Percentiles rank a stretch among this genome's conserved stretches.
These are phyloP conservation scores for Heliconius congener DNA, from an alignment of 1,140 invertebrate genomes.

Conservation along the genomic window DNA sequence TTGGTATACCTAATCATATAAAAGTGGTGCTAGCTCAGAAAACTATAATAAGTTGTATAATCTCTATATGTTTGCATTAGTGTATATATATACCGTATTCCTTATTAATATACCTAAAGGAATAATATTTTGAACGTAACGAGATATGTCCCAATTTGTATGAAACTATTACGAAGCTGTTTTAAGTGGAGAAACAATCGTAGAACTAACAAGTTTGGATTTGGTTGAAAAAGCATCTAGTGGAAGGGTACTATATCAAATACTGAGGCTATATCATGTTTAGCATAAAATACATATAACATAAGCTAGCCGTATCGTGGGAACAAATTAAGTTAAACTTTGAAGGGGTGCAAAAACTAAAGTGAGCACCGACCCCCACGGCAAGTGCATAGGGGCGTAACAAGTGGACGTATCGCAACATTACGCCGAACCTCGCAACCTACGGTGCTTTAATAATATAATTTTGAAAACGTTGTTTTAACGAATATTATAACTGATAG, in stretches of 20 bases:
- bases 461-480: neutral
- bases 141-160: neutral
- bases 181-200: neutral
- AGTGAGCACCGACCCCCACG: conserved; percentile 61
- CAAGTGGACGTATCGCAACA: conserved; percentile 52
- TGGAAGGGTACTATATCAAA: conserved; percentile 1
- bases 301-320: conserved; percentile 50
- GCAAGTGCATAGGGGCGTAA: conserved; percentile 77
- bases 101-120: no score
- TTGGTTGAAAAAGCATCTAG: conserved; percentile 4
- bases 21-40: no score
- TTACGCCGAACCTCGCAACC: conserved; percentile 30
- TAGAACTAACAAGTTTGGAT: neutral
- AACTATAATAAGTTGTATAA: no score
- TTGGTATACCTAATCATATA: no score
- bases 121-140: neutral
- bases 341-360: conserved; percentile 70
- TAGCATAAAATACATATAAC: neutral
- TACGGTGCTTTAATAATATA: neutral
- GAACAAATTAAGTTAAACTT: conserved; percentile 60
- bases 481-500: neutral
- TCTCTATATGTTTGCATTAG: no score
- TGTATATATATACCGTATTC: no score
- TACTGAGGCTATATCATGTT: neutral
- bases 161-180: neutral